A percentile compares a stretch with the other conserved stretches of the same genome.
Conservation (phyloP, 23 tunicate genomes). For the Ascidia mentula region DNA sequence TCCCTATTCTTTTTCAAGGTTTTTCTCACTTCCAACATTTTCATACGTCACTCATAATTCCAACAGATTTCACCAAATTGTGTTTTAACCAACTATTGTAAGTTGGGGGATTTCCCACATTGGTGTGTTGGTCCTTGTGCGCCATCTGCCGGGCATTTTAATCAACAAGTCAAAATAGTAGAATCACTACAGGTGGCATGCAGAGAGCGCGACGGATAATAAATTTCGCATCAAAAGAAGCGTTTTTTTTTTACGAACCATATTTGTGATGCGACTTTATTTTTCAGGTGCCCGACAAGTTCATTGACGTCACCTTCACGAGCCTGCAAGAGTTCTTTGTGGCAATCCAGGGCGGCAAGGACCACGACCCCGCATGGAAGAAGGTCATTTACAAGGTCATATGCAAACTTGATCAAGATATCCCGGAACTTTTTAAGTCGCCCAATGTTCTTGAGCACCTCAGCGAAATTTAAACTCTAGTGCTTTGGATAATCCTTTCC, state of each 20-base stretch:
- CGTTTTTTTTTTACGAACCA: background rate
- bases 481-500: background rate
- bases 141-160: too few species aligned
- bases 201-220: too few species aligned
- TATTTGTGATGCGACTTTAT: background rate
- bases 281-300: conserved; percentile 79
- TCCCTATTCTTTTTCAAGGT: too few species aligned
- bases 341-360: conserved; percentile 80
- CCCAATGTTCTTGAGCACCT: conserved; percentile 76
- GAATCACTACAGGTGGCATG: too few species aligned
- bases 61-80: too few species aligned
- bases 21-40: too few species aligned
- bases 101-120: background rate
- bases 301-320: conserved; percentile 45
- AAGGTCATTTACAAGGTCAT: conserved; percentile 96
- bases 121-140: too few species aligned
- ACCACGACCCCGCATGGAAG: conserved; percentile 91
- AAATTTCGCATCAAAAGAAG: background rate
- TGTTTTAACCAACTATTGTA: background rate
- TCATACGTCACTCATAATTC: too few species aligned
- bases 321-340: conserved; percentile 80
- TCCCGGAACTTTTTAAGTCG: conserved; percentile 86
- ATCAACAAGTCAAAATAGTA: too few species aligned
- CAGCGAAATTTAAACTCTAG: conserved; percentile 26
- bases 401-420: conserved; percentile 82